Percentiles rank a stretch among this genome's conserved stretches.
Evolutionary conservation across 2,113 vertebrate species (phyloP).

Genomic region (Saimiri boliviensis): DNA sequence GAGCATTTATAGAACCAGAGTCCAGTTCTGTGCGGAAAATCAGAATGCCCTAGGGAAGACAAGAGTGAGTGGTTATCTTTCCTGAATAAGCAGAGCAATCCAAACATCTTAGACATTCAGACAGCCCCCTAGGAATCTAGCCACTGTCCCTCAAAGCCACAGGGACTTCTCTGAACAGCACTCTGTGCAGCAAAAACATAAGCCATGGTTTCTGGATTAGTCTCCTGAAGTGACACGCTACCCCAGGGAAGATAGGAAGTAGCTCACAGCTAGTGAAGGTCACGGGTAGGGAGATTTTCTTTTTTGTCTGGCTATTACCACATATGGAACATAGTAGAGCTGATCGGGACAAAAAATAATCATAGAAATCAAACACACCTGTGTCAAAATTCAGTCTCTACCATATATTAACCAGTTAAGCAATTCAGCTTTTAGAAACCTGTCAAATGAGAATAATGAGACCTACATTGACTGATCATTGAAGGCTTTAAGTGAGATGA

Average conservation of each 20-base stretch:
- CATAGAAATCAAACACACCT: background rate
- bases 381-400: background rate
- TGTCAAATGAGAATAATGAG: background rate
- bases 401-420: slow-evolving; percentile 16
- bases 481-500: background rate
- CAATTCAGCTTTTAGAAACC: background rate
- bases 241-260: background rate
- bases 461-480: background rate
- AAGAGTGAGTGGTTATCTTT: slow-evolving; percentile 3
- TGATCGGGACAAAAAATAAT: background rate
- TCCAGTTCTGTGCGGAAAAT: slow-evolving; percentile 36
- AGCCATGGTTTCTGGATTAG: background rate
- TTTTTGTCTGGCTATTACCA: background rate
- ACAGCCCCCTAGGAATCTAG: background rate
- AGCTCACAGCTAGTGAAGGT: background rate
- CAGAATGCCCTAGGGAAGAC: slow-evolving; percentile 18
- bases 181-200: background rate
- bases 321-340: background rate
- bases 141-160: background rate
- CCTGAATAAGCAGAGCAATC: slow-evolving; percentile 13
- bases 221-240: background rate
- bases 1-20: slow-evolving; percentile 45
- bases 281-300: background rate
- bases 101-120: slow-evolving; percentile 13
- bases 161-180: background rate